phyloP scores from a whole-genome alignment of 2,888 invertebrate genomes.

The Monochamus alternatus region DNA sequence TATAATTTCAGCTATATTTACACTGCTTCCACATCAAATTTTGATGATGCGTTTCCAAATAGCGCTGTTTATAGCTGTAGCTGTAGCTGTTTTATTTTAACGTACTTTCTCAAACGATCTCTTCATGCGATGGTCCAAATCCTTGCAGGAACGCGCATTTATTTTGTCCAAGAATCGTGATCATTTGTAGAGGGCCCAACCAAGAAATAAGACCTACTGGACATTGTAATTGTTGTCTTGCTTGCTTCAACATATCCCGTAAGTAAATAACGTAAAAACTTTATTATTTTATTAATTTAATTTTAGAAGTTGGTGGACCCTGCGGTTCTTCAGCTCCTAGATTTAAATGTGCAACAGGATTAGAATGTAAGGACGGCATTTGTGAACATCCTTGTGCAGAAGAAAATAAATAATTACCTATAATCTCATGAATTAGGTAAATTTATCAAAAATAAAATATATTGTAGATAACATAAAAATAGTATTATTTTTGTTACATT shows the following conservation, averaged over 20 bases:
- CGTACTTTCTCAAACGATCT: not conserved
- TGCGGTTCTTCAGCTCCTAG: not conserved
- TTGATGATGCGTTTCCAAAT: not conserved
- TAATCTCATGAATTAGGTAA: no score
- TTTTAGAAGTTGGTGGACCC: not conserved
- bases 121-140: slow-evolving; percentile 5
- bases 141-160: not conserved
- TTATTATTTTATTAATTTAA: not conserved
- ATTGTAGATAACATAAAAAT: no score
- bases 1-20: no score
- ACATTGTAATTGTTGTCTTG: not conserved
- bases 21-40: no score
- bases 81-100: not conserved
- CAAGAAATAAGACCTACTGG: slow-evolving; percentile 11
- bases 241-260: slow-evolving; percentile 16
- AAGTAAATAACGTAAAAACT: not conserved
- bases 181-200: slow-evolving; percentile 1
- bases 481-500: no score
- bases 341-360: slow-evolving; percentile 2
- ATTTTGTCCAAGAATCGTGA: slow-evolving; percentile 16
- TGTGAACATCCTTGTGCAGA: not conserved
- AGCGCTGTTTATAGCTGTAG: not conserved
- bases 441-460: no score
- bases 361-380: not conserved
- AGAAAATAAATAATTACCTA: no score